Percentiles rank a stretch among this genome's conserved stretches.
phyloP scores from a whole-genome alignment of 2,888 invertebrate species.

The Metopia argyrocephala region DNA sequence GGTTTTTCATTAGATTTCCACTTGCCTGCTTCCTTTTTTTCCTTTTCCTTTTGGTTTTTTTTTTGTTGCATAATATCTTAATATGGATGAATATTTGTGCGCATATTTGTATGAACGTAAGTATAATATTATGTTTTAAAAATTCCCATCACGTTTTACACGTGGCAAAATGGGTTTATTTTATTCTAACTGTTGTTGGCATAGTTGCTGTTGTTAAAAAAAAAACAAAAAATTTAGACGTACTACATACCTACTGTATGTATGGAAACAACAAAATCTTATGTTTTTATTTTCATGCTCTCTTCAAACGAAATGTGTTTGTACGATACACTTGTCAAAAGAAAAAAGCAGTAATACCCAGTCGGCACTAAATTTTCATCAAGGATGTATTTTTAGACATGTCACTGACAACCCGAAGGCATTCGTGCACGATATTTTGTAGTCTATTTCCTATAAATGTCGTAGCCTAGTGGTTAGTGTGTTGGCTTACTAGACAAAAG shows the following conservation, averaged over 20 bases:
- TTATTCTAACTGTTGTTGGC: neutral
- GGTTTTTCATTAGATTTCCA: conserved; percentile 38
- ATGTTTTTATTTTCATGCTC: conserved; percentile 1
- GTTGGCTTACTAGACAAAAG: no score
- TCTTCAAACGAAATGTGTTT: conserved; percentile 36
- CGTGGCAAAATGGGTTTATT: conserved; percentile 43
- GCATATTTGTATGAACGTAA: neutral
- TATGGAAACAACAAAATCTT: conserved; percentile 16
- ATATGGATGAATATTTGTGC: neutral
- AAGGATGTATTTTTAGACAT: no score
- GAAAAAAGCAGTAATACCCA: no score
- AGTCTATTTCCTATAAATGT: no score
- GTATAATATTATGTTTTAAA: conserved; percentile 26
- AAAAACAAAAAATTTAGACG: no score
- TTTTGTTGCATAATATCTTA: conserved; percentile 16
- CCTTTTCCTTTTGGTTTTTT: neutral
- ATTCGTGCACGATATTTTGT: no score
- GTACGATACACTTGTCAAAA: conserved; percentile 17
- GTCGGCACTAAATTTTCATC: no score
- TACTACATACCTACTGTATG: no score
- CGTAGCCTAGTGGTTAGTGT: no score
- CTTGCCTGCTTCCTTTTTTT: no score
- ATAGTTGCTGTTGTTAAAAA: neutral
- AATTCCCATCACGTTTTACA: conserved; percentile 58
- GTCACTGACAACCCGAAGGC: no score